phyloP scores from a whole-genome alignment of 1,140 invertebrate genomes.

The Papilio dardanus region DNA sequence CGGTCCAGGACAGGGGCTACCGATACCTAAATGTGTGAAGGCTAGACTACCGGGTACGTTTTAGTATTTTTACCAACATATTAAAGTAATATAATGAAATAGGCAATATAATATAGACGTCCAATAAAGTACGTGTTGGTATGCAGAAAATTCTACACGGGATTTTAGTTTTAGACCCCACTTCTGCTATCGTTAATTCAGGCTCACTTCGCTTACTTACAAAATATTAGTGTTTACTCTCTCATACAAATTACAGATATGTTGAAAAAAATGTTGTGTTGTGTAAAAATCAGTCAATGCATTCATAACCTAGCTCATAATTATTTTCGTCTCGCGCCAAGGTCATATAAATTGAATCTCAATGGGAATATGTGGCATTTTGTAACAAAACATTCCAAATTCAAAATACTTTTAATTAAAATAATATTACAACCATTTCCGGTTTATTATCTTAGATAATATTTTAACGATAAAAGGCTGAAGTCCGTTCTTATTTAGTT shows the following conservation, averaged over 20 bases:
- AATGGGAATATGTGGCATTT: too few relatives aligned
- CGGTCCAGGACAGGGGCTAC: slow-evolving; percentile 77
- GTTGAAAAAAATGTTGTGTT: neutral
- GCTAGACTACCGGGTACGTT: slow-evolving; percentile 64
- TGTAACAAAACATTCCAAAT: too few relatives aligned
- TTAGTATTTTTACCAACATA: neutral
- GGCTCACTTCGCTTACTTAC: too few relatives aligned
- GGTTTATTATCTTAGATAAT: too few relatives aligned
- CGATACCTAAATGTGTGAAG: slow-evolving; percentile 74
- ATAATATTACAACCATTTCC: too few relatives aligned
- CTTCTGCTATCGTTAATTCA: too few relatives aligned
- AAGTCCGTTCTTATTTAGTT: too few relatives aligned
- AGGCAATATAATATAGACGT: neutral
- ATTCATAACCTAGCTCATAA: slow-evolving; percentile 16
- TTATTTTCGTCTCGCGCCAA: slow-evolving; percentile 32
- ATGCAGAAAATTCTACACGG: neutral
- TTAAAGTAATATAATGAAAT: neutral
- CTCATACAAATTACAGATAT: neutral
- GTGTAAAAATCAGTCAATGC: slow-evolving; percentile 15
- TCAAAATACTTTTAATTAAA: too few relatives aligned
- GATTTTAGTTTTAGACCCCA: neutral
- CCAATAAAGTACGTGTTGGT: too few relatives aligned
- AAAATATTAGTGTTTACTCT: neutral
- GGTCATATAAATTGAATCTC: too few relatives aligned
- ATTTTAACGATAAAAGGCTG: too few relatives aligned